phyloP scores from a whole-genome alignment of 1,140 invertebrate genomes.

The Leptonema lineaticorne region DNA sequence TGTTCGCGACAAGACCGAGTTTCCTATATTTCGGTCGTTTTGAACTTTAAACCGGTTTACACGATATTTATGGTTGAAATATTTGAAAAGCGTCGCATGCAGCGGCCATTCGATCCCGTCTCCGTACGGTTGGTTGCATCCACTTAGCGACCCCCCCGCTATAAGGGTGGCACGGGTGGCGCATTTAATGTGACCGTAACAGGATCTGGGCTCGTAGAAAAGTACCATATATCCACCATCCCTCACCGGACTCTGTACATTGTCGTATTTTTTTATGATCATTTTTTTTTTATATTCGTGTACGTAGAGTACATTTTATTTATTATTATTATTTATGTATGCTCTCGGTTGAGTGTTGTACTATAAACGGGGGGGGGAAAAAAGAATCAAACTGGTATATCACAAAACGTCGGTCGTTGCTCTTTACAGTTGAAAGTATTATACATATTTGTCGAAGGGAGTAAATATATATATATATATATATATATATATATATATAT shows the following conservation, averaged over 20 bases:
- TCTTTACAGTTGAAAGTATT: background rate
- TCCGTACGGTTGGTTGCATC: background rate
- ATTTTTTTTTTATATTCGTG: background rate
- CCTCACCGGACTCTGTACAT: background rate
- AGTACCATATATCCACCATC: no score
- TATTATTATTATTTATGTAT: constrained; percentile 3
- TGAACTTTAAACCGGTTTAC: no score
- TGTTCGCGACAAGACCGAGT: no score
- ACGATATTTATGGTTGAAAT: no score
- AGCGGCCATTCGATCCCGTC: background rate
- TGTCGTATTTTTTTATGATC: background rate
- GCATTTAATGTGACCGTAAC: background rate
- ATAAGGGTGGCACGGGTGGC: background rate
- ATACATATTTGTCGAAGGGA: no score
- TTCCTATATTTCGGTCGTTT: no score
- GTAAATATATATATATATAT: no score
- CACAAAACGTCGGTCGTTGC: background rate
- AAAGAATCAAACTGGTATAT: background rate
- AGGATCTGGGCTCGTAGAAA: background rate
- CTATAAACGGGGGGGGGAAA: background rate
- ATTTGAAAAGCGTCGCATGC: background rate
- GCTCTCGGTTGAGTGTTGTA: no score
- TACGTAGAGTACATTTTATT: background rate
- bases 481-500: no score
- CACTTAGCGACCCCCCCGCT: background rate